A percentile compares a stretch with the other conserved stretches of the same genome.
Conservation (phyloP, 2,888 invertebrate species). For the Brenthis hecate region DNA sequence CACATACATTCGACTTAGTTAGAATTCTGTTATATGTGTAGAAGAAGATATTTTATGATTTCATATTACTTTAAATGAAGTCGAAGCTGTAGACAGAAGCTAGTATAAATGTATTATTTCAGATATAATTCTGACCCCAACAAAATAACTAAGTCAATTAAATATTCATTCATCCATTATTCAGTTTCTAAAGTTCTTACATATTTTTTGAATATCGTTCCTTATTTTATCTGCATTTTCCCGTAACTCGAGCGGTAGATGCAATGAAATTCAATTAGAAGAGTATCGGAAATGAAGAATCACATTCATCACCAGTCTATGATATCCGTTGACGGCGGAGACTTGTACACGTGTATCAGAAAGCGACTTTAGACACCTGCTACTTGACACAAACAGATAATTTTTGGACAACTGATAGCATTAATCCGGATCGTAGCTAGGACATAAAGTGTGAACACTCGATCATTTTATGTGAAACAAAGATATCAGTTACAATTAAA, state of each 20-base stretch:
- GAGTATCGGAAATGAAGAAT: slow-evolving; percentile 32
- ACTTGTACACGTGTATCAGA: slow-evolving; percentile 27
- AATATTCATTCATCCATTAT: not conserved
- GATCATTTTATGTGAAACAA: slow-evolving; percentile 44
- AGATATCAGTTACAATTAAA: slow-evolving; percentile 32
- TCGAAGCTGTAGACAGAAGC: too few species aligned
- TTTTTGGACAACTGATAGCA: slow-evolving; percentile 55
- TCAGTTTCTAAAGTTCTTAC: not conserved
- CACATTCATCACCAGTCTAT: slow-evolving; percentile 31
- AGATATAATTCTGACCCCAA: too few species aligned
- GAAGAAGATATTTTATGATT: too few species aligned
- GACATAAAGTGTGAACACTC: slow-evolving; percentile 38
- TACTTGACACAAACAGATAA: slow-evolving; percentile 52
- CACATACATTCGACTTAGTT: too few species aligned
- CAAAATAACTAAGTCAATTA: too few species aligned
- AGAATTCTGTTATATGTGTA: too few species aligned
- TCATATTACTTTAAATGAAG: too few species aligned
- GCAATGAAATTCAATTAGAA: slow-evolving; percentile 32
- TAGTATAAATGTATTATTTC: too few species aligned
- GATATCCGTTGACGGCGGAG: slow-evolving; percentile 32
- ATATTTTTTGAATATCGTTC: not conserved
- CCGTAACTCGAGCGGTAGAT: slow-evolving; percentile 14
- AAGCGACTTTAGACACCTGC: slow-evolving; percentile 30
- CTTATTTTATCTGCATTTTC: slow-evolving; percentile 22
- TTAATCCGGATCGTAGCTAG: slow-evolving; percentile 36